Base-by-base conservation (phyloP, 1,140 invertebrate species). In the Drosophila tani region DNA sequence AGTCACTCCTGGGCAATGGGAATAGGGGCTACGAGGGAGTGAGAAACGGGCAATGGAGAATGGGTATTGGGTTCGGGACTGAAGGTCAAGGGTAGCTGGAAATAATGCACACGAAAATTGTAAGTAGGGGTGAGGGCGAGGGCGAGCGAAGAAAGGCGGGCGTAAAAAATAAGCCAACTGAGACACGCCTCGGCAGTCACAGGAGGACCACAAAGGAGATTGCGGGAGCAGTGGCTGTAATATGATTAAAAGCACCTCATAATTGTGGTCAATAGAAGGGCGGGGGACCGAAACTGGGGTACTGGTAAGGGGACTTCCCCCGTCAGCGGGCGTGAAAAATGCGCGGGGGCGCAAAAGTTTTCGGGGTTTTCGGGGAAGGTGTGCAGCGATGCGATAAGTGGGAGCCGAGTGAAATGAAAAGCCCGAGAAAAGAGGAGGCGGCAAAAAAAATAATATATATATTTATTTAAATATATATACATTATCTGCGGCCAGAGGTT, bases 161-260 rank as follows among this genome's bases (percentile, higher is more conserved):
- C 35, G 46, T 75, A 76, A 81, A 78, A 87, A 86, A 71, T 86
- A 65, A 76, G 83, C 64, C 66, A 87, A 67, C 51, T 50, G 67
- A 69, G 60, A 66, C 53, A 77, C 73, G 83, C 83, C 62, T 77
- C 63, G 84, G 45, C 65, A 57, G 74, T 58, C 83, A 79, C 75
- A 58, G 65, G 55, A 63, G 65, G 55, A 43, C 56, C 43, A 66
- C 45, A 50, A 47, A 57, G 27, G 57, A 32, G 56, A 43, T 43
- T 27, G 29, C 21, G 29, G 49, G 24, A 62, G 60, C 57, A 45
- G 60, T 49, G 68, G 65, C 78, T 75, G 81, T 87, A 87, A 87
- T 87, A 87, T 87, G 84, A 87, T 87, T 87, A 88, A 88, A 87
- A 88, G 77, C 78, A 84, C 81, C 81, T 87, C 77, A 84, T 87